Evolutionary conservation across 2,113 vertebrate species (phyloP).

Genomic region (Grantiella picta): DNA sequence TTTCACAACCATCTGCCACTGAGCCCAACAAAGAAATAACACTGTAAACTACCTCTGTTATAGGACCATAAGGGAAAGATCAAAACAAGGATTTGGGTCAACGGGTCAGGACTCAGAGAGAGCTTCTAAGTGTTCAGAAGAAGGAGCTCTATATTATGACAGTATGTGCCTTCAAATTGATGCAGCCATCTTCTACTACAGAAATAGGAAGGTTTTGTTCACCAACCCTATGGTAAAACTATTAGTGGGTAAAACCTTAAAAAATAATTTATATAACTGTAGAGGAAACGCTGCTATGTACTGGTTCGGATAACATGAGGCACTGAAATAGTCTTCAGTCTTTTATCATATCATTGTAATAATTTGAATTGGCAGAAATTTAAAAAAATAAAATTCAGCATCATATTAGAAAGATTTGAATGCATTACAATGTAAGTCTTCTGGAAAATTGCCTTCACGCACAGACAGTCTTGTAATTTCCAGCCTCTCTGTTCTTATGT

Average conservation of each 20-base stretch:
- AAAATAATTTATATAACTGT: background rate
- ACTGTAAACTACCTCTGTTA: background rate
- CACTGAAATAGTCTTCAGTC: background rate
- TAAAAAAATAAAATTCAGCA: background rate
- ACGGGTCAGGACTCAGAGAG: background rate
- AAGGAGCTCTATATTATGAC: background rate
- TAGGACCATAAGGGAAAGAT: background rate
- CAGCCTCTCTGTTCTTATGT: background rate
- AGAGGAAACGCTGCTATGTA: background rate
- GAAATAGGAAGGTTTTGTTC: background rate
- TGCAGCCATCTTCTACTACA: background rate
- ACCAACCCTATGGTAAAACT: background rate
- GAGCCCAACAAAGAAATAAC: background rate
- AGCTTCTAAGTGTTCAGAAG: background rate
- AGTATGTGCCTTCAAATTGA: background rate
- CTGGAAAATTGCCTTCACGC: conserved; percentile 29
- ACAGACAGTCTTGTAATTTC: conserved; percentile 15
- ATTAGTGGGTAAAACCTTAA: background rate
- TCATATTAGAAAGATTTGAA: background rate
- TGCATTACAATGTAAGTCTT: conserved; percentile 23
- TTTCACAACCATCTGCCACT: background rate
- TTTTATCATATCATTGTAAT: background rate
- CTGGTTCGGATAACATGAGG: background rate
- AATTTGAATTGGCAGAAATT: background rate
- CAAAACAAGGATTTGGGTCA: background rate